Evolutionary conservation across 1,140 invertebrate genomes (phyloP).

Genomic region (Zelostemma sp.): DNA sequence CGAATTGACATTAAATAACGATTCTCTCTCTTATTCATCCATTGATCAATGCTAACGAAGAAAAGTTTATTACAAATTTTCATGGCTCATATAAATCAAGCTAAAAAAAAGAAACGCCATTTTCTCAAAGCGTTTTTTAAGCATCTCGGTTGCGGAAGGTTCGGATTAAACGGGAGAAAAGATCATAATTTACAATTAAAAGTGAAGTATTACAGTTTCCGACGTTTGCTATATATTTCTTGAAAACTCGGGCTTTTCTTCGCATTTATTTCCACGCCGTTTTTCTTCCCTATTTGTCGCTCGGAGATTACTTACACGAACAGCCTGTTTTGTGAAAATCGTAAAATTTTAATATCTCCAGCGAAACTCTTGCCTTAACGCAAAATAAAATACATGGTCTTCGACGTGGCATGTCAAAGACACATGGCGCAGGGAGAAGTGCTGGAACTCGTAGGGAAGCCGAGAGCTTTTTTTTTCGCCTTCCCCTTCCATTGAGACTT

Average conservation of each 20-base stretch:
- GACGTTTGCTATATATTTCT: not conserved
- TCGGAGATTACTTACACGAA: not conserved
- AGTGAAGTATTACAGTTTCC: not conserved
- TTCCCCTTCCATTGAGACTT: slow-evolving; percentile 9
- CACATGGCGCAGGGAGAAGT: slow-evolving; percentile 29
- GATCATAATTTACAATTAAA: not conserved
- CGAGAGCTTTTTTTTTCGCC: slow-evolving; percentile 23
- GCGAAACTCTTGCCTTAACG: slow-evolving; percentile 24
- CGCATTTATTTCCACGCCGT: not conserved
- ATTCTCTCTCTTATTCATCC: too few species aligned
- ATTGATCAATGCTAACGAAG: too few species aligned
- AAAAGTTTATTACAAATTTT: too few species aligned
- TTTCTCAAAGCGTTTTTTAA: too few species aligned
- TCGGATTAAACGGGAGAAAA: not conserved
- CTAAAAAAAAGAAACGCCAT: too few species aligned
- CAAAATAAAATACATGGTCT: slow-evolving; percentile 34
- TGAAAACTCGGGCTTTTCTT: not conserved
- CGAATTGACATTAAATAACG: not conserved
- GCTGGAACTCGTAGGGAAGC: slow-evolving; percentile 27
- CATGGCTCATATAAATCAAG: too few species aligned
- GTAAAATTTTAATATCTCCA: slow-evolving; percentile 36
- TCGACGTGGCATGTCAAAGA: slow-evolving; percentile 39
- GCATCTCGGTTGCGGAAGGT: too few species aligned
- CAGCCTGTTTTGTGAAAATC: slow-evolving; percentile 21
- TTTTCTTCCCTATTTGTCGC: not conserved